phyloP scores from a whole-genome alignment of 2,888 invertebrate genomes.

The Eledona agricola region DNA sequence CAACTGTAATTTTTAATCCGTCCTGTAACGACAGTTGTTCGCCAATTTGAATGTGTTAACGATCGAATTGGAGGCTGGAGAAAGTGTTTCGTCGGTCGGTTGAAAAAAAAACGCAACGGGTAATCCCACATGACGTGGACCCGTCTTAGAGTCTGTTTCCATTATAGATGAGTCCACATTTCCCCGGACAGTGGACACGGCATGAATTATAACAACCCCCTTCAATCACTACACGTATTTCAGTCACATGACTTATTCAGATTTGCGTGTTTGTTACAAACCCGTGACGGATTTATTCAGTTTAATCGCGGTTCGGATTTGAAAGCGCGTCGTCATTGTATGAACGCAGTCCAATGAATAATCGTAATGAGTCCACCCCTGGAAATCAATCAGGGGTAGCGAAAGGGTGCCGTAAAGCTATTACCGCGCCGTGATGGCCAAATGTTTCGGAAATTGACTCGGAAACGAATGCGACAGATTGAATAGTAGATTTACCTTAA shows the following conservation, averaged over 20 bases:
- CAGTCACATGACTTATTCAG: conserved; percentile 26
- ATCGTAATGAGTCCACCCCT: conserved; percentile 42
- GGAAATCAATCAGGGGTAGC: conserved; percentile 49
- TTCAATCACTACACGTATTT: conserved; percentile 29
- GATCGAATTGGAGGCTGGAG: conserved; percentile 35
- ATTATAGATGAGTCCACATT: conserved; percentile 36
- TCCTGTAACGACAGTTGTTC: no score
- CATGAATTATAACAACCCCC: conserved; percentile 35
- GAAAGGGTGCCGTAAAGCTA: conserved; percentile 47
- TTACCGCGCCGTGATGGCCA: conserved; percentile 51
- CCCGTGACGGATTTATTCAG: background rate
- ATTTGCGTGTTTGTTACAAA: conserved; percentile 39
- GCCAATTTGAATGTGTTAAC: conserved; percentile 48
- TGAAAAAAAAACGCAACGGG: conserved; percentile 6
- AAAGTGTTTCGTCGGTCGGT: conserved; percentile 8
- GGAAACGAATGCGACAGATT: conserved; percentile 55
- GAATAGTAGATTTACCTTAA: conserved; percentile 56
- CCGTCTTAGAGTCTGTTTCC: conserved; percentile 33
- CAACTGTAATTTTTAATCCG: conserved; percentile 43
- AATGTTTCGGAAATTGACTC: conserved; percentile 59
- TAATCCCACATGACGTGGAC: conserved; percentile 22
- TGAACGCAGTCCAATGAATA: no score
- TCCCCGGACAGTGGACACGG: conserved; percentile 35
- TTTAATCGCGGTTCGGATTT: background rate
- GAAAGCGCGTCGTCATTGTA: no score